These are phyloP conservation scores for Tragelaphus buxtoni DNA, from an alignment of 2,113 vertebrate genomes.

Conservation along the genomic window DNA sequence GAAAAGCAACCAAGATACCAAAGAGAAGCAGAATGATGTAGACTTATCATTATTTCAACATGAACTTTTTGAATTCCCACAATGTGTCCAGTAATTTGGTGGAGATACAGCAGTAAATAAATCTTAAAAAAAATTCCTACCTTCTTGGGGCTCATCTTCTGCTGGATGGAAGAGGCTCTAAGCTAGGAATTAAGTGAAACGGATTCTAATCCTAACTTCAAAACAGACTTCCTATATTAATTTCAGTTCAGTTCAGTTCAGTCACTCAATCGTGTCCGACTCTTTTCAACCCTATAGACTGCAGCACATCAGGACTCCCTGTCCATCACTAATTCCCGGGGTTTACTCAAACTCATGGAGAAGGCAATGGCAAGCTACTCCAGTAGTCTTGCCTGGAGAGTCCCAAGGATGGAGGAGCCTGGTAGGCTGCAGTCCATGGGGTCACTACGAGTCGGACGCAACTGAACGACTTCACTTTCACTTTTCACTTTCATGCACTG, in stretches of 20 bases:
- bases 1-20: not conserved
- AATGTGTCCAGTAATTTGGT: not conserved
- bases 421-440: too few species aligned
- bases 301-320: not conserved
- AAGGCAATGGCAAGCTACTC: too few species aligned
- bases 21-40: not conserved
- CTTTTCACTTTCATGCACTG: too few species aligned
- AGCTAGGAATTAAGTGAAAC: not conserved
- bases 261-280: fast-evolving
- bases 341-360: not conserved
- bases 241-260: not conserved
- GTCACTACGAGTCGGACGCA: too few species aligned
- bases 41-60: not conserved
- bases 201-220: not conserved
- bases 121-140: not conserved
- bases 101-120: not conserved
- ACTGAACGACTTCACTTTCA: too few species aligned
- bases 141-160: not conserved
- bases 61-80: not conserved
- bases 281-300: not conserved
- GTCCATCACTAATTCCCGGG: not conserved
- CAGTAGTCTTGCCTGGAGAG: too few species aligned
- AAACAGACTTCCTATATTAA: not conserved
- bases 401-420: too few species aligned
- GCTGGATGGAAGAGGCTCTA: not conserved